Evolutionary conservation across 2,113 vertebrate species (phyloP), one percentile per base, ranked within the genome.

Genomic region (Halcyon malimbica): DNA sequence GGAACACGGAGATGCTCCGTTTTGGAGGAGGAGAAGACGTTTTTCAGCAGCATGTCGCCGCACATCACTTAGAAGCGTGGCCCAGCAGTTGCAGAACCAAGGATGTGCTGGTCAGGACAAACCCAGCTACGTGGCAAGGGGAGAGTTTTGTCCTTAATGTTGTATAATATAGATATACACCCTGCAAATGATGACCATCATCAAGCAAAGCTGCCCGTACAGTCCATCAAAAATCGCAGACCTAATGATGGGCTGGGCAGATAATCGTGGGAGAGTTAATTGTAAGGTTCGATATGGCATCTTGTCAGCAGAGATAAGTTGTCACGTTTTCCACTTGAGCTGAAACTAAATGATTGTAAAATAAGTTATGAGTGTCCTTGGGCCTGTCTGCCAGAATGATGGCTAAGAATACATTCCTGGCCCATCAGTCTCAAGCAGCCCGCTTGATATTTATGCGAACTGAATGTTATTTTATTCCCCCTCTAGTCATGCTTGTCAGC

Each of bases 281-380:
- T 99, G 98, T 98, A 97, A 98, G 98, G 98, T 98, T 98, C 97
- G 98, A 98, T 98, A 98, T 97, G 98, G 98, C 99, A 97, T 99
- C 98, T 98, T 99, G 99, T 99, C 99, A 99, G 98, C 98, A 98
- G 98, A 99, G 99, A 99, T 99, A 99, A 99, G 99, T 99, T 99
- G 99, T 99, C 99, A 99, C 98, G 98, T 99, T 99, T 99, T 99
- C 99, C 99, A 99, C 99, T 99, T 99, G 99, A 99, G 99, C 99
- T 99, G 99, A 99, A 99, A 99, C 99, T 99, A 99, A 99, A 99
- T 99, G 99, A 99, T 99, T 99, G 99, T 99, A 99, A 99, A 99
- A 99, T 99, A 99, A 99, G 99, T 99, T 99, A 99, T 99, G 99
- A 98, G 98, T 98, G 99, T 99, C 99, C 99, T 99, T 99, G 99